Percentiles rank a stretch among this genome's conserved stretches.
Evolutionary conservation across 2,797 vertebrate species (phyloP).

Genomic region (Aplochiton taeniatus): DNA sequence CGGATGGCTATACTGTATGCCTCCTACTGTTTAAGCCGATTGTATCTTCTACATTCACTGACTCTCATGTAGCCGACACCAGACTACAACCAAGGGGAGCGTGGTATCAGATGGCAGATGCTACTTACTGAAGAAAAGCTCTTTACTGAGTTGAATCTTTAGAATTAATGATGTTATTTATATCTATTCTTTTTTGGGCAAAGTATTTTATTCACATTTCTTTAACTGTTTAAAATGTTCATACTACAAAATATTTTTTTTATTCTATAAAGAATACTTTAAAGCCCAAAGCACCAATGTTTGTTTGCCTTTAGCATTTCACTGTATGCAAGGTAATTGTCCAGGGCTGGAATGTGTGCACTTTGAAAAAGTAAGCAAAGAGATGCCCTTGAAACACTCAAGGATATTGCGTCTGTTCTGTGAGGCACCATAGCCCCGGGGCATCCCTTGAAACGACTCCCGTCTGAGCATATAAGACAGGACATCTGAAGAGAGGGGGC

Average conservation of each 20-base stretch:
- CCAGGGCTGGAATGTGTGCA: conserved; percentile 52
- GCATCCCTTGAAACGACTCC: conserved; percentile 60
- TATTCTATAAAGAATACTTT: no score
- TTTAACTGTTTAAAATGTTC: no score
- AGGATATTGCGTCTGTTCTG: conserved; percentile 59
- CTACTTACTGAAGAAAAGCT: background rate
- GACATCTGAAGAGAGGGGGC: conserved; percentile 53
- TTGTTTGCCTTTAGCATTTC: no score
- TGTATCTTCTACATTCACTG: conserved; percentile 52
- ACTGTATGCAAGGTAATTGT: conserved; percentile 28
- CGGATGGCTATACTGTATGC: conserved; percentile 31
- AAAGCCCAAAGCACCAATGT: no score
- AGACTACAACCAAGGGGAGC: conserved; percentile 53
- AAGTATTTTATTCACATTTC: no score
- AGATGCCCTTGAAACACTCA: conserved; percentile 50
- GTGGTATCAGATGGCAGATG: conserved; percentile 57
- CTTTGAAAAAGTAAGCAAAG: conserved; percentile 52
- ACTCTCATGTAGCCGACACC: conserved; percentile 43
- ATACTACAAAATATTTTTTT: no score
- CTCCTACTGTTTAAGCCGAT: conserved; percentile 40
- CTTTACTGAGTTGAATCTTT: no score
- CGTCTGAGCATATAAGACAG: conserved; percentile 43
- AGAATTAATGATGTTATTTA: conserved; percentile 22
- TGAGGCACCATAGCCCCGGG: conserved; percentile 57
- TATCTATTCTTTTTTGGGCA: conserved; percentile 33